Base-by-base conservation (phyloP, 2,888 invertebrate genomes). In the Melitaea athalia region DNA sequence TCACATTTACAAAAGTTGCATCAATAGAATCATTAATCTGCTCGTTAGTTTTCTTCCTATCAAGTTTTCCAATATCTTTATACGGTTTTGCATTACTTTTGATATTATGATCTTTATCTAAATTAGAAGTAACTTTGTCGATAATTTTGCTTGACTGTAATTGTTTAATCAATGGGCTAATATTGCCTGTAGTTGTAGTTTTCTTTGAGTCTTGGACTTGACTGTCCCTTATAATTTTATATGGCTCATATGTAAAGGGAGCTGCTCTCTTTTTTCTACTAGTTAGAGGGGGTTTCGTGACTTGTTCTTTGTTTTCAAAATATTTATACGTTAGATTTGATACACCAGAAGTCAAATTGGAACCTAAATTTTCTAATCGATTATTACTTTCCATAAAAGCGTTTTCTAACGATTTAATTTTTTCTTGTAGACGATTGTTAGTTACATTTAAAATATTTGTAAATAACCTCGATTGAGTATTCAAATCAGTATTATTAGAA, bases 221-320 rank as follows among this genome's bases (percentile, higher is more conserved):
- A 33, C 83, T 83, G 60, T 92, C 91, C 76, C 83, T 85, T 60
- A 93, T 89, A 43, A 92, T 90, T 84, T 93, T 93, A 68, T 93
- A 93, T 0, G 92, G 92, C 77, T 93, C 92, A 72, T 93, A 93
- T 7, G 88, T 77, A 81, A 92, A 92, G 1, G 87, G 80, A 7
- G 85, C 73, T 15, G 86, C 83, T 73, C 93, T 79, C 76, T 82
- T 91, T 68, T 73, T 83, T 76, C 92, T 79, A 17, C 74, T 33
- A 60, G 50, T 71, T 50, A n/a, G 33, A 12, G 79, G 74, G 11
- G 59, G 24, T 71, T 79, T 79, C 5, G 78, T 81, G 8, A 82
- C 72, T 24, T 82, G 76, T 71, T 85, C 80, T 73, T 79, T 81
- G 49, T 81, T 83, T 72, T 78, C 73, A 68, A 75, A 81, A 17